Evolutionary conservation across 2,113 vertebrate species (phyloP), one percentile per base, ranked within the genome.

Genomic region (Brachyistius frenatus): DNA sequence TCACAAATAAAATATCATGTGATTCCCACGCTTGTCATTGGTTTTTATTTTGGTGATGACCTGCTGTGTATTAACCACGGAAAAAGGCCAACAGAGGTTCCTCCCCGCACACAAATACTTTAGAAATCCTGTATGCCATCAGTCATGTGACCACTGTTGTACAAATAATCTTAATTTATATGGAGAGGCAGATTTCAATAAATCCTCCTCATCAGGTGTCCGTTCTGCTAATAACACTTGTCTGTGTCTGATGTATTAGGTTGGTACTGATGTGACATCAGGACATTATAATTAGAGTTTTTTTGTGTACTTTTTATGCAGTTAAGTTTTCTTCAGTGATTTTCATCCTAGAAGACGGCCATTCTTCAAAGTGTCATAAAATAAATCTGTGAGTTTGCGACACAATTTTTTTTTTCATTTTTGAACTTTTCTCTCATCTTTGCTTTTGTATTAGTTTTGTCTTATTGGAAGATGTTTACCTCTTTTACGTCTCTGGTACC

Each of bases 1-100:
- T 90, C 90, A 91, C 90, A 86, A 92, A 94, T 93, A 90, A 94
- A 94, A 90, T 81, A 91, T 82, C 78, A 92, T 83, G 88, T 90
- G 87, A 92, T 91, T 91, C 88, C 86, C 91, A 91, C 13, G 39
- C 49, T 54, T 49, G 53, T 57, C 23, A 10, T 53, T 31, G 6
- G 0, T 49, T 68, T 73, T 41, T n/a, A 2, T 1, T 30, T 54
- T 14, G 3, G 52, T 33, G 6, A 37, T 37, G 39, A 44, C 0
- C 35, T 15, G 6, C 9, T 50, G 7, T 14, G n/a, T 14, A 11
- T 14, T 36, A 46, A 5, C 4, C 53, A 36, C 5, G 3, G 2
- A 16, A 55, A 14, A 49, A 50, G 23, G 41, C 74, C 73, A 73
- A 78, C 80, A 84, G 70, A 68, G 80, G 76, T 0, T 78, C 63